These are phyloP conservation scores for Antitype chi DNA, from an alignment of 2,888 invertebrate genomes.

Conservation along the genomic window DNA sequence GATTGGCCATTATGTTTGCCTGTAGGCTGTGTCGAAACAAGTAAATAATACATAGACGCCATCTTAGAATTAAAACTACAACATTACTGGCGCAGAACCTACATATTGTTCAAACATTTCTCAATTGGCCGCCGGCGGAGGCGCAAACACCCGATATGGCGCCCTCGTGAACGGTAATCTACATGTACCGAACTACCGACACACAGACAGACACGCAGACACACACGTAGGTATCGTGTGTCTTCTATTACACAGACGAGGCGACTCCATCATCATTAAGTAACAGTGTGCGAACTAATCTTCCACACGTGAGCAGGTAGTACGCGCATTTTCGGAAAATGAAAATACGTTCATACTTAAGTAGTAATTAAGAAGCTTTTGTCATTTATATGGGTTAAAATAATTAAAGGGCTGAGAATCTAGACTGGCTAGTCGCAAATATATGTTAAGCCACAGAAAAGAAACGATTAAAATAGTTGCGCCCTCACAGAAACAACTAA, in stretches of 20 bases:
- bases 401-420: neutral
- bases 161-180: slow-evolving; percentile 66
- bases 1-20: slow-evolving; percentile 2
- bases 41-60: slow-evolving; percentile 22
- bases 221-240: slow-evolving; percentile 32
- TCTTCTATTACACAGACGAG: slow-evolving; percentile 55
- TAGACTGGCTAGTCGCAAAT: neutral
- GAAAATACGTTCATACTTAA: neutral
- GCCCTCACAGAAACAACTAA: neutral
- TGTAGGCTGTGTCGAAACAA: slow-evolving; percentile 19
- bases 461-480: neutral
- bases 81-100: slow-evolving; percentile 64
- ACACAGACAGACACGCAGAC: slow-evolving; percentile 32
- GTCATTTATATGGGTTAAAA: neutral
- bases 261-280: slow-evolving; percentile 48
- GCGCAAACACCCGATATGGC: slow-evolving; percentile 68
- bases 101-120: slow-evolving; percentile 77
- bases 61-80: slow-evolving; percentile 56
- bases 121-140: slow-evolving; percentile 68
- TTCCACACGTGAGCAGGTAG: slow-evolving; percentile 6
- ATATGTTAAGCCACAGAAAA: neutral
- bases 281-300: slow-evolving; percentile 35
- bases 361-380: neutral
- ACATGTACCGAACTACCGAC: slow-evolving; percentile 54
- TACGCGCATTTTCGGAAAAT: neutral